phyloP scores from a whole-genome alignment of 2,113 vertebrate genomes.

The Hippolais icterina region DNA sequence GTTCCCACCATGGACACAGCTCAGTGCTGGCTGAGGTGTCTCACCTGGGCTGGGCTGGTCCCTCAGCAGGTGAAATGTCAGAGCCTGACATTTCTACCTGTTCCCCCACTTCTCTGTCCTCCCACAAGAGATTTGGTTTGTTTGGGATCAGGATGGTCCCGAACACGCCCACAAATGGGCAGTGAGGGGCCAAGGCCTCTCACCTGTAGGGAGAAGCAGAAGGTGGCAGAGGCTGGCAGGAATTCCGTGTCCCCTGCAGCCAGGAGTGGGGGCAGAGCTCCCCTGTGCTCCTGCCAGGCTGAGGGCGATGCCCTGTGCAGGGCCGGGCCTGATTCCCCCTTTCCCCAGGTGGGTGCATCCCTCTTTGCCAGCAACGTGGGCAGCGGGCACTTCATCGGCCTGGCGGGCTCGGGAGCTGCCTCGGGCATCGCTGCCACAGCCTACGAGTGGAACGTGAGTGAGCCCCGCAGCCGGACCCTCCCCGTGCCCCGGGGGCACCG shows the following conservation, averaged over 20 bases:
- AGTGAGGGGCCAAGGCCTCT: not conserved
- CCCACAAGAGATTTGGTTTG: not conserved
- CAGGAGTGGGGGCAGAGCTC: not conserved
- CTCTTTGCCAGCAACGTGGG: conserved; percentile 97
- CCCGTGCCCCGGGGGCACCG: not conserved
- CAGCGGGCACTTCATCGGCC: conserved; percentile 93
- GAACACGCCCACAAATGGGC: not conserved
- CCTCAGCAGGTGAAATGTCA: not conserved
- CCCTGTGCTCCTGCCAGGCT: not conserved
- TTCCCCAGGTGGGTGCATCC: conserved; percentile 87
- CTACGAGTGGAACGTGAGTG: conserved; percentile 92
- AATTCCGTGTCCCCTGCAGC: accelerated
- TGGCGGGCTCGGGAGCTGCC: conserved; percentile 93
- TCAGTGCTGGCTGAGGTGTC: not conserved
- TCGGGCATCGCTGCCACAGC: conserved; percentile 84
- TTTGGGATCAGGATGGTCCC: not conserved
- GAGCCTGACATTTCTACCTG: no score
- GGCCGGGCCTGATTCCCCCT: not conserved
- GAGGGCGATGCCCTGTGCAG: not conserved
- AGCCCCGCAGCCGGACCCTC: accelerated
- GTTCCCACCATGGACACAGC: accelerated
- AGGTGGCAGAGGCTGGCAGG: not conserved
- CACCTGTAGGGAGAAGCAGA: not conserved
- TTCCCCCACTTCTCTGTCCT: not conserved
- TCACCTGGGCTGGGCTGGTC: not conserved